Base-by-base conservation (phyloP, 2,113 vertebrate species). In the Empidonax alnorum region DNA sequence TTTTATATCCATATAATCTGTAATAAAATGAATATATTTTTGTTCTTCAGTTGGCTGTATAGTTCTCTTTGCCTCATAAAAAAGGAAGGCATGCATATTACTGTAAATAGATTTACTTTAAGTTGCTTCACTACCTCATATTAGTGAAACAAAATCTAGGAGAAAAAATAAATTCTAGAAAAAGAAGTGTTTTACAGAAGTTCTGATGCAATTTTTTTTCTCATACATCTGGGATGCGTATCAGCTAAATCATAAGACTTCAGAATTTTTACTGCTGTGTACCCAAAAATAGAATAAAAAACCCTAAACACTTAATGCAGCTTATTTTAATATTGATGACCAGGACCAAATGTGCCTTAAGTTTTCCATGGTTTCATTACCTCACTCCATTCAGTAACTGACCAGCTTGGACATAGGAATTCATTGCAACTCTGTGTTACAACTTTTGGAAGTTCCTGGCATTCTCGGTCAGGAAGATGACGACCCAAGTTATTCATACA, bases 301-400 rank as follows among this genome's bases (percentile, higher is more conserved):
- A 2, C 7, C 6, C 3, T 13, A 27, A 86, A 68, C 30, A 55
- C 6, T 50, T 53, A 69, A 59, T 50, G 55, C 33, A 75, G 14
- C 3, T 65, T 72, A 58, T 74, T 79, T 92, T 68, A 87, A 52
- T 49, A 76, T 11, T 0, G 0, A 39, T 46, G 44, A 78, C 8
- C 6, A 89, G 15, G 27, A 47, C 9, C 3, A 46, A 79, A 93
- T 50, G 1, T 24, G 6, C 63, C 39, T 92, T 74, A 62, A 87
- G 17, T 56, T 94, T 93, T 52, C 21, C 5, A 22, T 17, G 21
- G 65, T 83, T 77, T 84, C 50, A 80, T 97, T 98, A 99, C 99
- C 99, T 99, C 99, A 3, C 98, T 99, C 99, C 99, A 99, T 81
- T 99, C 98, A 94, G 98, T 98, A 93, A 98, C 83, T 4, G 94